Evolutionary conservation across 1,140 invertebrate genomes (phyloP).

Genomic region (Centruroides vittatus): DNA sequence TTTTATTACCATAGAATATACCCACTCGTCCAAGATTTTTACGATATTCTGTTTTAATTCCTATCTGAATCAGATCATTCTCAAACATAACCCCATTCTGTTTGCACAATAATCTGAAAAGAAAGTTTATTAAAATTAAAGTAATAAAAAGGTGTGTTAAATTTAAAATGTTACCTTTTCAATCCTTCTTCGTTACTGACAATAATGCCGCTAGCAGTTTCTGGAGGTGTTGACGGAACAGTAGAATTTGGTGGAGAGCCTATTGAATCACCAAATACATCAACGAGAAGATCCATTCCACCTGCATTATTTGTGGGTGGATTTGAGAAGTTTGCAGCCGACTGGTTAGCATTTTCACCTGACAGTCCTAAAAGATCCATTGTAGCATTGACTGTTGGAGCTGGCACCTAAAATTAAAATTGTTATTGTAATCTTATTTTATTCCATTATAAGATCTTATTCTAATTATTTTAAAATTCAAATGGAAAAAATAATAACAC

Average conservation of each 20-base stretch:
- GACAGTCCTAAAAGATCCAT: constrained; percentile 71
- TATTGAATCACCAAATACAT: constrained; percentile 62
- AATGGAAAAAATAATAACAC: too few species aligned
- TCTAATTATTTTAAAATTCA: too few species aligned
- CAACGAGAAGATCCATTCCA: constrained; percentile 62
- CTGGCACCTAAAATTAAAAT: background rate
- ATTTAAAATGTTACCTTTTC: background rate
- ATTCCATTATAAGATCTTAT: too few species aligned
- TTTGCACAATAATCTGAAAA: constrained; percentile 78
- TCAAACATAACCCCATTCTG: constrained; percentile 97
- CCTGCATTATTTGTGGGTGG: constrained; percentile 27
- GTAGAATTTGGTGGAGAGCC: constrained; percentile 14
- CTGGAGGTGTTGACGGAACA: constrained; percentile 39
- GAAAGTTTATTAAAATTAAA: background rate
- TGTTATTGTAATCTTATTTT: too few species aligned
- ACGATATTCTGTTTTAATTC: constrained; percentile 91
- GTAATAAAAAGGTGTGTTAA: too few species aligned
- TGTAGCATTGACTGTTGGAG: constrained; percentile 33
- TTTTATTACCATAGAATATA: constrained; percentile 98
- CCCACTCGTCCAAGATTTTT: constrained; percentile 90
- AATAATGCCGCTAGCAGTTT: constrained; percentile 17
- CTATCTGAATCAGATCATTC: constrained; percentile 96
- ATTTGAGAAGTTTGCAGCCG: too few species aligned
- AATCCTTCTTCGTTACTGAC: constrained; percentile 35
- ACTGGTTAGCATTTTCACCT: constrained; percentile 34